phyloP scores from a whole-genome alignment of 2,797 vertebrate species.

The Xenops minutus region DNA sequence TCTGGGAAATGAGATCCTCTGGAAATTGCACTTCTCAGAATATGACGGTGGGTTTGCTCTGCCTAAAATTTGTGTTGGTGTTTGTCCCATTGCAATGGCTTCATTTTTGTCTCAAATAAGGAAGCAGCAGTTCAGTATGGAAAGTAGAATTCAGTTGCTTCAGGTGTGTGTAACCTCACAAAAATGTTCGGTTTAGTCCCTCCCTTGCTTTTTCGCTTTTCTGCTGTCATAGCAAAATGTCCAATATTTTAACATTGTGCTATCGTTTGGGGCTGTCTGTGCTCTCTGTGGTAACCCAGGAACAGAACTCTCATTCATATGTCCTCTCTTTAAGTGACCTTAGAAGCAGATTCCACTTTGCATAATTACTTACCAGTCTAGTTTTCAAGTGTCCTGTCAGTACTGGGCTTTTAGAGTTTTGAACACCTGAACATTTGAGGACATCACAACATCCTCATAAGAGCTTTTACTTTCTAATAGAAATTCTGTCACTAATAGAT shows the following conservation, averaged over 20 bases:
- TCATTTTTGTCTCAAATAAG: neutral
- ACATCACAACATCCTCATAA: neutral
- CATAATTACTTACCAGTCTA: neutral
- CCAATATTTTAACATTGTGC: neutral
- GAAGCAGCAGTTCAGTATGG: neutral
- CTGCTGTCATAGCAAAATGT: neutral
- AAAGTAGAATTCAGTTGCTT: neutral
- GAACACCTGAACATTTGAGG: neutral
- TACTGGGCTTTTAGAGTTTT: neutral
- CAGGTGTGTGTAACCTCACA: neutral
- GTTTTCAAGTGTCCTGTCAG: neutral
- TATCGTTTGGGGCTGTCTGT: neutral
- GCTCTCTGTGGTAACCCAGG: neutral
- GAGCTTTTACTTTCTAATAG: neutral
- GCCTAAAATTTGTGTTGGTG: neutral
- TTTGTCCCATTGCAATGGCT: neutral
- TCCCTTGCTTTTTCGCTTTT: neutral
- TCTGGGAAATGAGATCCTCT: neutral
- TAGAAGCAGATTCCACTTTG: neutral
- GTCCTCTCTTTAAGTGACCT: neutral
- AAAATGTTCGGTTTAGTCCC: neutral
- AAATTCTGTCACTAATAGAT: neutral
- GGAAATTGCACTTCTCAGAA: neutral
- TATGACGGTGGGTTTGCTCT: neutral
- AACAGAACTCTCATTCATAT: neutral